These are phyloP conservation scores for Argyra leucocephala DNA, from an alignment of 2,888 invertebrate genomes.

Conservation along the genomic window DNA sequence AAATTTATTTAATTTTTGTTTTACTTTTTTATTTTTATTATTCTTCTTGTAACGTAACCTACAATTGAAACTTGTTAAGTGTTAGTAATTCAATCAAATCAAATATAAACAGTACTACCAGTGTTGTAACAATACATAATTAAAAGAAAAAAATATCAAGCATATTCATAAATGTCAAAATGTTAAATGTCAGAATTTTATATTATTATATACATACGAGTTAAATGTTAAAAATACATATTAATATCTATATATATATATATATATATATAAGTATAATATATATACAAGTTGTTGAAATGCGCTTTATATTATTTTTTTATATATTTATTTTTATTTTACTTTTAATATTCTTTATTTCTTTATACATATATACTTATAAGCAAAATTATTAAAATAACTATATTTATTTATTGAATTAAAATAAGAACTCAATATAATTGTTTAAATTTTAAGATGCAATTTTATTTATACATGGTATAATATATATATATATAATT, in stretches of 20 bases:
- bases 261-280: not conserved
- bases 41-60: too few species aligned
- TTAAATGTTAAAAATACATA: not conserved
- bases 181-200: not conserved
- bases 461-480: not conserved
- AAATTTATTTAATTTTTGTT: not conserved
- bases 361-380: too few species aligned
- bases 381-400: too few species aligned
- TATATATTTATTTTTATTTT: not conserved
- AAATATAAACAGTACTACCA: not conserved
- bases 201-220: not conserved
- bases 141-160: not conserved
- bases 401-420: not conserved
- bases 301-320: conserved; percentile 17
- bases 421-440: not conserved
- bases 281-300: conserved; percentile 16
- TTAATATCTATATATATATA: not conserved
- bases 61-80: not conserved
- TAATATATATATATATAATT: not conserved
- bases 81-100: not conserved
- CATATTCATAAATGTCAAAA: not conserved
- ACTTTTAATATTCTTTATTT: too few species aligned
- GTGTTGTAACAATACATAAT: not conserved
- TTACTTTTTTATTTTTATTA: too few species aligned
- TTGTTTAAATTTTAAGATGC: conserved; percentile 1